Base-by-base conservation (phyloP, 2,113 vertebrate species). In the Australoheros scitulus region DNA sequence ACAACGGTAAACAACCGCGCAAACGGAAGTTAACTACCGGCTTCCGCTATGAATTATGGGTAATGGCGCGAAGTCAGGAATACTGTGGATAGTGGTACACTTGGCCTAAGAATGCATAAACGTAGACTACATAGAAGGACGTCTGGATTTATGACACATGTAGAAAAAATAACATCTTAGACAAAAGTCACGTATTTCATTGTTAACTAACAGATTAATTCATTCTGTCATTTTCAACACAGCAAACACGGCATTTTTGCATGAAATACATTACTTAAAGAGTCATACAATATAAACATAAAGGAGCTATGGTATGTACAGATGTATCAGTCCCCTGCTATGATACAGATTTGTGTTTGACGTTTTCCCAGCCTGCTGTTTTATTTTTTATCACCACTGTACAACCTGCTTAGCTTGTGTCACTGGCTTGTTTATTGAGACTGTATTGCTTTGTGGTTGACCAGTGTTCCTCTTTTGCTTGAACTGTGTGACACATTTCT, bases 71-170 rank as follows among this genome's bases (percentile, higher is more conserved):
- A 26, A 26, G 24, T 26, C 24, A 26, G 24, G 24, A 26, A 26
- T 5, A 5, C 32, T 32, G 32, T 32, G 32, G 32, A 11, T 18
- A 17, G 41, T 22, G 55, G 55, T 63, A 74, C 56, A 83, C 24
- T 0, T 52, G 43, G 17, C 24, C 17, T 64, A 32, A 24, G 47
- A 38, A 78, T 32, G 6, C 0, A 20, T 11, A 38, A 57, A 68
- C 50, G 32, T 32, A 7, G 52, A 64, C 58, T 77, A 80, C 80
- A 75, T 79, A 56, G 10, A 59, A 32, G 83, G 78, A 4, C 61
- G 58, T 18, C 13, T 76, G 20, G 2, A 7, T 68, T 38, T 20
- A 87, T 20, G 7, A 81, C 75, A 79, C 11, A 26, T 26, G 75
- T 24, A 32, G 24, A 32, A 52, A 72, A 72, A 32, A 72, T 32